Evolutionary conservation across 2,113 vertebrate species (phyloP).

Genomic region (Chloropsis cyanopogon): DNA sequence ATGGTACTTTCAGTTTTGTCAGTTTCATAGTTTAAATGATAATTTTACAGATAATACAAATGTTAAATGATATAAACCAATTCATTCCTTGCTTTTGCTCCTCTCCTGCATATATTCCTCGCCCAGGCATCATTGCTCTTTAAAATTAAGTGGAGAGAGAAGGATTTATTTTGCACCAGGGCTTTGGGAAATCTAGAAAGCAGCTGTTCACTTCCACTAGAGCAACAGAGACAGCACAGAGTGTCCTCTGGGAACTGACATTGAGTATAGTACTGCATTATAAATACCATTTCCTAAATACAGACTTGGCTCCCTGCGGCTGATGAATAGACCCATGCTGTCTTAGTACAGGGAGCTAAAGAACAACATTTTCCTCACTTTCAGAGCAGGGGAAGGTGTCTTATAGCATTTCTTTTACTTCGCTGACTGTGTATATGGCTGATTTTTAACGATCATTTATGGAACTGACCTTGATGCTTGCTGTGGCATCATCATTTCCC

Average conservation of each 20-base stretch:
- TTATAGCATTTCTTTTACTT: not conserved
- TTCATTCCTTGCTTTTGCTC: not conserved
- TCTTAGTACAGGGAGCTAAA: not conserved
- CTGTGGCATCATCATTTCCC: not conserved
- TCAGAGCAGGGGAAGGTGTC: not conserved
- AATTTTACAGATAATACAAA: not conserved
- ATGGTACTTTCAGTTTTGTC: not conserved
- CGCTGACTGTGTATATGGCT: not conserved
- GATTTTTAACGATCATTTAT: not conserved
- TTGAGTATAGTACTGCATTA: slow-evolving; percentile 25
- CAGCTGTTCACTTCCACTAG: slow-evolving; percentile 56
- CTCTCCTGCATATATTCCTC: not conserved
- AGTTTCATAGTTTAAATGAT: not conserved
- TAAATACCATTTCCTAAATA: slow-evolving; percentile 44
- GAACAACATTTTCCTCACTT: slow-evolving; percentile 13
- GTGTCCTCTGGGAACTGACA: slow-evolving; percentile 44
- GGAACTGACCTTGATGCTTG: not conserved
- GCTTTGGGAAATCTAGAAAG: slow-evolving; percentile 56
- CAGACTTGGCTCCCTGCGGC: not conserved
- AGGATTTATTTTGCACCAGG: slow-evolving; percentile 47
- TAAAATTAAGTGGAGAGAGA: slow-evolving; percentile 41
- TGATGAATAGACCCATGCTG: slow-evolving; percentile 20
- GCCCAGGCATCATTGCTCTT: not conserved
- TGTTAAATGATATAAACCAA: not conserved
- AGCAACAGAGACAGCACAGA: not conserved